Base-by-base conservation (phyloP, 2,797 vertebrate genomes). In the Clarias pachynema region DNA sequence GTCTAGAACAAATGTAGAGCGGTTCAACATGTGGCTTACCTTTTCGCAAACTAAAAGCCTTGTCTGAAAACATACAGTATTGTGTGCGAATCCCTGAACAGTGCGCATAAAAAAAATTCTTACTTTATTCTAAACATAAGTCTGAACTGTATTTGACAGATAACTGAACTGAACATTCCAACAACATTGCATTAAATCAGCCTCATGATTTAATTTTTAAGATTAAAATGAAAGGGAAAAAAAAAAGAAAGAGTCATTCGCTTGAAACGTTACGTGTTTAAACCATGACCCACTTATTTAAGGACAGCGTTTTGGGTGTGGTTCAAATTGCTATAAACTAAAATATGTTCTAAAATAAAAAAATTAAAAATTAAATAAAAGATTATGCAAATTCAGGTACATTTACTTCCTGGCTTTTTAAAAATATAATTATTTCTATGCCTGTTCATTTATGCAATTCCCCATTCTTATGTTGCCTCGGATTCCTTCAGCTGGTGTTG, bases 21-120 rank as follows among this genome's bases (percentile, higher is more conserved):
- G 24, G 16, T 69, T 79, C 1, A 65, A 65, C 66, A 70, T 59
- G 66, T 80, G 40, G 40, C 4, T 80, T 80, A 80, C n/a, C 40
- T 65, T 80, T 80, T 49, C 9, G 6, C 40, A 65, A 80, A 65
- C 62, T 65, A 20, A 62, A 40, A 79, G 24, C 5, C 6, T 63
- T 63, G 24, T 24, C 24, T 24, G 12, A 44, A 79, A 79, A 65
- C 37, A 79, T 60, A 37, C 34, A 37, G 34, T 37, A 37, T 5
- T 63, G 59, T 37, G 34, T 63, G 5, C 16, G 62, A 37, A 63
- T n/a, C 59, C 34, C 34, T 16, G 12, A 60, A 78, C 10, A 24
- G 56, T 24, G 56, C 31, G 37, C 26, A 7, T 15, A n/a, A 60
- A 57, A 31, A 53, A 5, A 9, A 74, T 74, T n/a, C 22, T 44